Percentiles rank a stretch among this genome's conserved stretches.
Evolutionary conservation across 2,113 vertebrate genomes (phyloP).

Genomic region (Crotalus helleri): DNA sequence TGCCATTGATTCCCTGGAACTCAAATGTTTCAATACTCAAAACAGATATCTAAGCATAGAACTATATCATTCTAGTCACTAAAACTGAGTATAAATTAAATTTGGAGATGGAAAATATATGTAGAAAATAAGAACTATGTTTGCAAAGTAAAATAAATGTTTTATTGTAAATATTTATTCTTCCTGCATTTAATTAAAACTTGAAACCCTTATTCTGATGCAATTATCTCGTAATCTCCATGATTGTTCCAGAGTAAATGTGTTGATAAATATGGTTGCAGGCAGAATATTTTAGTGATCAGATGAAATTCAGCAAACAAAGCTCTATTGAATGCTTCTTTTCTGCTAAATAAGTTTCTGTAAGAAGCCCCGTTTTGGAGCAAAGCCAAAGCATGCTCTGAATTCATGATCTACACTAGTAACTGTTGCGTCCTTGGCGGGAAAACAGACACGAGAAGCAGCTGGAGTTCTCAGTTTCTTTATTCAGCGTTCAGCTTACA

Average conservation of each 20-base stretch:
- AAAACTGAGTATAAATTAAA: background rate
- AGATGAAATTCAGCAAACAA: background rate
- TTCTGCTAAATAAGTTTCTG: background rate
- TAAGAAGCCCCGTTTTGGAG: background rate
- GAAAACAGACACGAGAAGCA: no score
- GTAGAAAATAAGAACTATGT: background rate
- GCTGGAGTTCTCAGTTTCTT: no score
- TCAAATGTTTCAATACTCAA: background rate
- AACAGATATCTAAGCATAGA: background rate
- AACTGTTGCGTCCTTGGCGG: no score
- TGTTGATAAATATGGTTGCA: background rate
- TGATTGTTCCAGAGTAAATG: background rate
- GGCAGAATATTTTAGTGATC: background rate
- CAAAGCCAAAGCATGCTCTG: background rate
- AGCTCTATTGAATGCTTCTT: background rate
- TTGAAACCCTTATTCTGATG: background rate
- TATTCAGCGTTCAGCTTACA: no score
- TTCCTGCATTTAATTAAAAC: background rate
- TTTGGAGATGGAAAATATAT: background rate
- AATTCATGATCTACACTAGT: constrained; percentile 7
- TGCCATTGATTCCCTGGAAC: background rate
- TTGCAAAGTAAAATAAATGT: background rate
- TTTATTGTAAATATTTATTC: background rate
- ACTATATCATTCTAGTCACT: background rate
- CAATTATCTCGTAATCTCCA: background rate